phyloP scores from a whole-genome alignment of 2,888 invertebrate genomes.

The Catocala fraxini region DNA sequence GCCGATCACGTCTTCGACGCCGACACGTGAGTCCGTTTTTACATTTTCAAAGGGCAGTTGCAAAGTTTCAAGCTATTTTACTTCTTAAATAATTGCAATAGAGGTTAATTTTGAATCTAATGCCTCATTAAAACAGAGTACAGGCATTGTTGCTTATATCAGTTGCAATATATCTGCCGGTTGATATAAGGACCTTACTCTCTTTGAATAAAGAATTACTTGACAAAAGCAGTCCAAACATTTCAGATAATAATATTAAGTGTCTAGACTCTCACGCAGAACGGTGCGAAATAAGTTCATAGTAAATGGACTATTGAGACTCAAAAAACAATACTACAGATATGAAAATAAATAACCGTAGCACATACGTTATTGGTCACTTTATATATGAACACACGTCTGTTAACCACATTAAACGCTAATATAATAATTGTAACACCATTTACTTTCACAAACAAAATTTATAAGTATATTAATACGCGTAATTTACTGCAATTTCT shows the following conservation, averaged over 20 bases:
- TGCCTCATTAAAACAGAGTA: constrained; percentile 17
- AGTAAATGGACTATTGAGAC: not conserved
- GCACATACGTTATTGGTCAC: too few species aligned
- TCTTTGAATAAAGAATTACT: constrained; percentile 46
- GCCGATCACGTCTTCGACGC: constrained; percentile 58
- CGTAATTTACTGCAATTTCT: too few species aligned
- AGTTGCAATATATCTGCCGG: constrained; percentile 44
- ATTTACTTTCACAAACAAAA: too few species aligned
- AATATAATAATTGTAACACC: too few species aligned
- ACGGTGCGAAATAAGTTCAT: constrained; percentile 3
- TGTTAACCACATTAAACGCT: too few species aligned
- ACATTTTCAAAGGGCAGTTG: constrained; percentile 41
- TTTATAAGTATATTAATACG: too few species aligned
- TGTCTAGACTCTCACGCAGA: constrained; percentile 25
- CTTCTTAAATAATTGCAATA: constrained; percentile 25
- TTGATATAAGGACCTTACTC: constrained; percentile 36
- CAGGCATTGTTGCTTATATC: constrained; percentile 39
- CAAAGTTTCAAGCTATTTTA: constrained; percentile 23
- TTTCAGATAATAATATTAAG: constrained; percentile 22
- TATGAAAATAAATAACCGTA: too few species aligned
- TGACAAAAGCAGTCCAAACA: constrained; percentile 10
- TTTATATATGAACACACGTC: too few species aligned
- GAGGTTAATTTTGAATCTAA: constrained; percentile 23
- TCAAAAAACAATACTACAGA: too few species aligned
- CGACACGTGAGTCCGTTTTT: constrained; percentile 55